Evolutionary conservation across 2,888 invertebrate genomes (phyloP), one percentile per base, ranked within the genome.

Genomic region (Gibbula magus): DNA sequence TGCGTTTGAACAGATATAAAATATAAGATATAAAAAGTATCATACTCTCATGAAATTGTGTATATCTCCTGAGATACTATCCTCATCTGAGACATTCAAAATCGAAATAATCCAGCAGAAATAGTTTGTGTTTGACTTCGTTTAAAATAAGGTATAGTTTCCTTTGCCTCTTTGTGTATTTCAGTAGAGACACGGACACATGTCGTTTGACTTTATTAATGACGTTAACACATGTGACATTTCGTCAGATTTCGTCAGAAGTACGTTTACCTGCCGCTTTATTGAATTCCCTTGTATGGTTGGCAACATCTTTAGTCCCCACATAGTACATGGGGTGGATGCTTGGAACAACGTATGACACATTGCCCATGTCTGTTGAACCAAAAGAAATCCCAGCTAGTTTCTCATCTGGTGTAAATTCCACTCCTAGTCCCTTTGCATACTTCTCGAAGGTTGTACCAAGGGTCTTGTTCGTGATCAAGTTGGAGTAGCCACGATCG

Each of bases 361-460:
- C 91, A 81, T 92, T 92, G 1, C 92, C 92, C 90, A 92, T 91
- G 73, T 92, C 92, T 3, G 91, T 90, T 5, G 92, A 92, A 4
- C 54, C 75, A 22, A n/a, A 1, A 18, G 53, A 5, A 39, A n/a
- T 20, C n/a, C 76, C 53, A 25, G 66, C 52, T 25, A 29, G 66
- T 51, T 61, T 39, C 51, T 83, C 83, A 25, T 86, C 81, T 52
- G 83, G 84, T 66, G 87, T 86, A 79, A 87, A 86, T 75, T 86
- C 81, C 1, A 89, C 79, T 75, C 91, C 91, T 10, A 91, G 56
- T 13, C 78, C 53, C 70, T 83, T 78, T 5, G 89, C 91, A 83
- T 91, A 87, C 45, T 85, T 84, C 53, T 87, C 87, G 83, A 89
- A 92, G 61, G 88, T 56, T 32, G 84, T 81, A 10, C 87, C 90